Evolutionary conservation across 2,888 invertebrate genomes (phyloP).

Genomic region (Conomelus anceps): DNA sequence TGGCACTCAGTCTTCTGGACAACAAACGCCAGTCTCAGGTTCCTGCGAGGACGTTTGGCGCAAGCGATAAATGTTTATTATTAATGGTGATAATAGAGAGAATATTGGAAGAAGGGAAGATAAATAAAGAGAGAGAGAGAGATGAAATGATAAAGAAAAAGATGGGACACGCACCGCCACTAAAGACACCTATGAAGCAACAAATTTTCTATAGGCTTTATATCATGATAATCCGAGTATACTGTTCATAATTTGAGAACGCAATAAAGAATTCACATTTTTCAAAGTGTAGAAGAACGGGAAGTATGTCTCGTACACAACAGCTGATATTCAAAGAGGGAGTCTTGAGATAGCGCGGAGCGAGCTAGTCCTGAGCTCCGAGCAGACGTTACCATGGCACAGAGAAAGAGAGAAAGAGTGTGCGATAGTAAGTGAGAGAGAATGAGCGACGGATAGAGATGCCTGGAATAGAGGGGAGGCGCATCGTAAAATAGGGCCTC

Average conservation of each 20-base stretch:
- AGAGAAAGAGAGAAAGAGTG: not conserved
- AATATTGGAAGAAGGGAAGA: not conserved
- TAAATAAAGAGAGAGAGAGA: not conserved
- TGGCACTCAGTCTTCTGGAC: not conserved
- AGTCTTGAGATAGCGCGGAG: not conserved
- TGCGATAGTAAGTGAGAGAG: no score
- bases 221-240: conserved; percentile 7
- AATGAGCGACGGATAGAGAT: no score
- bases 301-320: not conserved
- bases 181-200: conserved; percentile 4
- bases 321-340: not conserved
- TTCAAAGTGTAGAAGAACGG: not conserved
- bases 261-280: conserved; percentile 26
- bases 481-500: conserved; percentile 7
- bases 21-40: not conserved
- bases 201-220: conserved; percentile 6
- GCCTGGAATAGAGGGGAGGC: not conserved
- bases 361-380: no score
- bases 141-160: not conserved
- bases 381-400: not conserved
- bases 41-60: not conserved
- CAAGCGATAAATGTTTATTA: not conserved
- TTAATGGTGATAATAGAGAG: not conserved
- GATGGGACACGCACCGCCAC: not conserved
- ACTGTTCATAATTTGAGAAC: conserved; percentile 21